Conservation (phyloP, 2,113 vertebrate genomes). For the Tragulus kanchil region DNA sequence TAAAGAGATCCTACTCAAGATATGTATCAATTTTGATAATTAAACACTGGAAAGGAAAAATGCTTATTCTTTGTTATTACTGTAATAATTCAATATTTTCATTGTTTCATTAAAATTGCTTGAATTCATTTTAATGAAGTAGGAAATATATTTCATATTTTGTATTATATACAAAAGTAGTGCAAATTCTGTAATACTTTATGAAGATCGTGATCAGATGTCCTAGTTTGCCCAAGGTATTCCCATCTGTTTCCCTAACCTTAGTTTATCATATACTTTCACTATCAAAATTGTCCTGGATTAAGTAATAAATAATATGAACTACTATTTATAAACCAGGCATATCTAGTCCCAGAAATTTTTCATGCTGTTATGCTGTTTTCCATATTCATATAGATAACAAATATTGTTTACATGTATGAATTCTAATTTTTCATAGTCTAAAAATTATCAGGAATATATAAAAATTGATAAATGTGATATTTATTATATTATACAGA, state of each 20-base stretch:
- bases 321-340: neutral
- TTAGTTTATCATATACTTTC: constrained; percentile 29
- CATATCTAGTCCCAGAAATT: neutral
- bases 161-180: neutral
- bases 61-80: neutral
- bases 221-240: neutral
- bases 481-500: constrained; percentile 6
- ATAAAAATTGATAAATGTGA: neutral
- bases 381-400: neutral
- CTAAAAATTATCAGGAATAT: neutral
- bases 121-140: neutral
- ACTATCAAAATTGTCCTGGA: neutral
- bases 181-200: neutral
- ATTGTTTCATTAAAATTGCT: neutral
- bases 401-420: neutral
- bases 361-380: neutral
- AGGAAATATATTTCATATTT: neutral
- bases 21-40: neutral
- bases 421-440: neutral
- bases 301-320: neutral
- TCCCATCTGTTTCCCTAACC: neutral
- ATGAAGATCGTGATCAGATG: neutral
- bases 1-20: constrained; percentile 21
- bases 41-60: constrained; percentile 23
- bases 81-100: neutral